Evolutionary conservation across 2,797 vertebrate genomes (phyloP).

Genomic region (Enteromius unitaeniatus): DNA sequence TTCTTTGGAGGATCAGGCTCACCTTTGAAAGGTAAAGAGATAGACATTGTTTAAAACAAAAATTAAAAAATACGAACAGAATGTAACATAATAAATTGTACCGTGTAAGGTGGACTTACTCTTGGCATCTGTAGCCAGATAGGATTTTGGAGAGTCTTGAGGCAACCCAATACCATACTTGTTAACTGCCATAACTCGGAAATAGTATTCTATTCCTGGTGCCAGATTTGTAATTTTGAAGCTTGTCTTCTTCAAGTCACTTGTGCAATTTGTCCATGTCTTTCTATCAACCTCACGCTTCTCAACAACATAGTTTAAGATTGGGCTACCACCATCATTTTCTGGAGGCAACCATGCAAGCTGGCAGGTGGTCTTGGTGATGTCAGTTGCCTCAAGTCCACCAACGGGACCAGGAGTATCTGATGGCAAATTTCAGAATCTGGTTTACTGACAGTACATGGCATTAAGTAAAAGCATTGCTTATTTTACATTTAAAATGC

Average conservation of each 20-base stretch:
- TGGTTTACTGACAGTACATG: background rate
- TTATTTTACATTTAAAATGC: constrained; percentile 17
- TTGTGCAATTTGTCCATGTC: constrained; percentile 90
- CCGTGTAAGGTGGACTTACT: constrained; percentile 81
- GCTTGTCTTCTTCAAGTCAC: constrained; percentile 94
- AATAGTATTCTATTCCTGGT: constrained; percentile 93
- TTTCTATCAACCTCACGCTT: constrained; percentile 97
- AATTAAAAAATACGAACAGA: background rate
- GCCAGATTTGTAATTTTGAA: constrained; percentile 91
- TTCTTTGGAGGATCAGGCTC: constrained; percentile 97
- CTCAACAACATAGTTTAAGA: constrained; percentile 93
- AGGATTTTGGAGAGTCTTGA: constrained; percentile 89
- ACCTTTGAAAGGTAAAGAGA: constrained; percentile 74
- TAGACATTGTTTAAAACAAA: background rate
- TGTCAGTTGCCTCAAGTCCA: constrained; percentile 85
- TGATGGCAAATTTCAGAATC: constrained; percentile 63
- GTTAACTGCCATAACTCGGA: constrained; percentile 95
- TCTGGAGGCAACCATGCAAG: constrained; percentile 96
- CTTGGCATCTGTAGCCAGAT: constrained; percentile 91
- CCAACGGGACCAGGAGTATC: constrained; percentile 98
- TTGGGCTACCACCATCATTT: constrained; percentile 94
- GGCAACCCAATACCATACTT: constrained; percentile 95
- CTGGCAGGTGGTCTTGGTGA: constrained; percentile 92
- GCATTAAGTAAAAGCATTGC: background rate
- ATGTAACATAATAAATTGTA: constrained; percentile 28